Conservation (phyloP, 2,797 vertebrate genomes). For the Macropus fuliginosus region DNA sequence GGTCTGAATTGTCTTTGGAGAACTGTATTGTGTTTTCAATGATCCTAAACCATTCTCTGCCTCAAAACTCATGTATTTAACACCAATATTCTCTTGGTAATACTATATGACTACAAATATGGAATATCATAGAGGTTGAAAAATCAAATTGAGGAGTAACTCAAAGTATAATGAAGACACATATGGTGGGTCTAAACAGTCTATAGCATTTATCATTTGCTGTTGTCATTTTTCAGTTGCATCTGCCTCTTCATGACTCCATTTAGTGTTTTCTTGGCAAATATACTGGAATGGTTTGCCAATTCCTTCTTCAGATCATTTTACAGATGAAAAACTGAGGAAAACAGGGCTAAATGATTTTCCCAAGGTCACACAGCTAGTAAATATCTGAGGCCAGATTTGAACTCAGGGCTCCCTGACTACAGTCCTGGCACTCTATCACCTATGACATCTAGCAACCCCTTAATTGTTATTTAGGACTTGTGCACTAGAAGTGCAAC, state of each 20-base stretch:
- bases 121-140: neutral
- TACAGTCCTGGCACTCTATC: too few species aligned
- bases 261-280: too few species aligned
- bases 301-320: too few species aligned
- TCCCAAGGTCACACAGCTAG: too few species aligned
- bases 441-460: too few species aligned
- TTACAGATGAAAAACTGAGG: too few species aligned
- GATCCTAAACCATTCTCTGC: neutral
- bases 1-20: neutral
- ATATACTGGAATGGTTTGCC: too few species aligned
- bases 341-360: too few species aligned
- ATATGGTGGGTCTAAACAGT: neutral
- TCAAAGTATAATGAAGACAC: neutral
- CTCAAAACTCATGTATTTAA: neutral
- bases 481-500: too few species aligned
- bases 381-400: too few species aligned
- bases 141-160: neutral
- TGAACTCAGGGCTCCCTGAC: too few species aligned
- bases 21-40: neutral
- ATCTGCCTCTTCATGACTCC: too few species aligned
- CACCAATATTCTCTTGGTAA: neutral
- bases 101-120: neutral
- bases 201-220: neutral
- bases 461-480: neutral
- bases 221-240: neutral